Conservation (phyloP, 2,113 vertebrate species). For the Hylia prasina region DNA sequence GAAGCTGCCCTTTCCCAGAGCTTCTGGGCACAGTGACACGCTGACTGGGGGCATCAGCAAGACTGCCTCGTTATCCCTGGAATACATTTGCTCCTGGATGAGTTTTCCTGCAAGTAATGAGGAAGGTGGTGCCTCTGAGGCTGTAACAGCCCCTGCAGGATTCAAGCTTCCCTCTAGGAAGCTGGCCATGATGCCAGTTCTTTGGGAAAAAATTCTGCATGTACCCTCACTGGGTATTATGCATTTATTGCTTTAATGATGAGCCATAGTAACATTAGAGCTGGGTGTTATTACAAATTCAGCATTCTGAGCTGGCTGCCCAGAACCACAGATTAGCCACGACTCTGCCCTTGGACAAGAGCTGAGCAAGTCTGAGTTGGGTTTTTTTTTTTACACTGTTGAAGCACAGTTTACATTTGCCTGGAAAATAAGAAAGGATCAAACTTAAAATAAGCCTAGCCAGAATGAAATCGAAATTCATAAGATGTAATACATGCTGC, state of each 20-base stretch:
- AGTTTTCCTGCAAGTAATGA: neutral
- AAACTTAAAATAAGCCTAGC: constrained; percentile 9
- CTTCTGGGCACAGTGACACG: neutral
- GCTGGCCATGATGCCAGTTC: neutral
- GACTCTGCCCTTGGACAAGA: neutral
- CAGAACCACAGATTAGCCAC: neutral
- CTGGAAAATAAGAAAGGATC: constrained; percentile 32
- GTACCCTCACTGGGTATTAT: neutral
- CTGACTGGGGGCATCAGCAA: neutral
- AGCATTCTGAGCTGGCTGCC: neutral
- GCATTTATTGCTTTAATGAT: neutral
- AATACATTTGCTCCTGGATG: neutral
- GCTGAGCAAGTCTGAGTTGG: neutral
- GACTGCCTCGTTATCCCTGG: neutral
- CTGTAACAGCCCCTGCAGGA: neutral
- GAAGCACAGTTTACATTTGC: neutral
- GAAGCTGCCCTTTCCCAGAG: neutral
- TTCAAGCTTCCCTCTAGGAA: neutral
- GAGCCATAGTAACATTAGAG: neutral
- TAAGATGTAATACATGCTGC: constrained; percentile 50
- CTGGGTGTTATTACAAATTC: neutral
- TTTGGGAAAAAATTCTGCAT: neutral
- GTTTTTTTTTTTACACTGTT: neutral
- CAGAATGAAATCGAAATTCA: constrained; percentile 53
- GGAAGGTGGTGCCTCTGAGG: neutral